Evolutionary conservation across 2,113 vertebrate genomes (phyloP).

Genomic region (Paradoxurus hermaphroditus): DNA sequence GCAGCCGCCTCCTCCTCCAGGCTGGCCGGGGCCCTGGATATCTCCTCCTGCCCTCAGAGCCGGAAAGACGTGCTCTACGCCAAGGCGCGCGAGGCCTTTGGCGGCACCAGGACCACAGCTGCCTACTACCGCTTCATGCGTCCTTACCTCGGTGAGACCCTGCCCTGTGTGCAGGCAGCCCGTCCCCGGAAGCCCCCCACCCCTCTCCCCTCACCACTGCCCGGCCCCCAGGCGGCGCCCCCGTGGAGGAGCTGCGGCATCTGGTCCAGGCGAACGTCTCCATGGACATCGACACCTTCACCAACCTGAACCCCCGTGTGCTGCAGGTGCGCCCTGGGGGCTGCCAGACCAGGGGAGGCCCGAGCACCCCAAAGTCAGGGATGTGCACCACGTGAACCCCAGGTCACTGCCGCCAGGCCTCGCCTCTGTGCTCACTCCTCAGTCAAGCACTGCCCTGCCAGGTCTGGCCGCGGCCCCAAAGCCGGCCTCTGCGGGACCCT

Average conservation of each 20-base stretch:
- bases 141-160: constrained; percentile 79
- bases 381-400: not conserved
- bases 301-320: constrained; percentile 75
- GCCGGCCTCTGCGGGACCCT: rapidly evolving
- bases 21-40: constrained; percentile 57
- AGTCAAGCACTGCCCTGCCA: not conserved
- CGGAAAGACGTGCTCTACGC: constrained; percentile 76
- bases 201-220: rapidly evolving
- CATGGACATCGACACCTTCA: constrained; percentile 81
- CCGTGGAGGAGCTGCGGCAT: constrained; percentile 71
- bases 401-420: not conserved
- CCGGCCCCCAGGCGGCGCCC: constrained; percentile 78
- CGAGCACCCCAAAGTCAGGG: not conserved
- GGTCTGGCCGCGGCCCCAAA: not conserved
- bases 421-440: not conserved
- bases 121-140: constrained; percentile 71
- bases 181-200: rapidly evolving
- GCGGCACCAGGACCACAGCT: not conserved
- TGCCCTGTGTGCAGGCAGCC: rapidly evolving
- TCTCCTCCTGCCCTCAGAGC: constrained; percentile 78
- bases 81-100: constrained; percentile 76
- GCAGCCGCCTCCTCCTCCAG: constrained; percentile 48
- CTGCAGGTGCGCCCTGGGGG: constrained; percentile 74
- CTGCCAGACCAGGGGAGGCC: not conserved
- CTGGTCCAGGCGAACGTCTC: constrained; percentile 56